These are phyloP conservation scores for Tenthredo amoena DNA, from an alignment of 2,888 invertebrate genomes.

Conservation along the genomic window DNA sequence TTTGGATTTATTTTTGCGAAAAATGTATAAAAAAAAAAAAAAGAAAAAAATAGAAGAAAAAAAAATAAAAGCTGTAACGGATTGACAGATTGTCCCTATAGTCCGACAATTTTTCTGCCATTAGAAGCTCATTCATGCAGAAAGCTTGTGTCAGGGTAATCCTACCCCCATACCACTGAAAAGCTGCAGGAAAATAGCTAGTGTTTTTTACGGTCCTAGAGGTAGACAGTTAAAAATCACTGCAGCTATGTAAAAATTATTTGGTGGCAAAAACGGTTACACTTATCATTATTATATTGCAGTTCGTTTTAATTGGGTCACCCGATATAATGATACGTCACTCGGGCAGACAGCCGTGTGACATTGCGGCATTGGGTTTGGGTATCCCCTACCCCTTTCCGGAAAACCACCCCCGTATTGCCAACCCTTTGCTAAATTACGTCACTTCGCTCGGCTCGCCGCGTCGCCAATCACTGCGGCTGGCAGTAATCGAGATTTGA, in stretches of 20 bases:
- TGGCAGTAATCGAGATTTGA: slow-evolving; percentile 54
- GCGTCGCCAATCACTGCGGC: slow-evolving; percentile 50
- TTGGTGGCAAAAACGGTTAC: background rate
- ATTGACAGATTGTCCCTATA: background rate
- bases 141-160: background rate
- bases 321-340: slow-evolving; percentile 70
- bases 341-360: slow-evolving; percentile 62
- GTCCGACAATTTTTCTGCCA: slow-evolving; percentile 8
- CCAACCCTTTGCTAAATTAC: slow-evolving; percentile 58
- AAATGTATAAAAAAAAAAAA: background rate
- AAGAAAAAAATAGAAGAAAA: background rate
- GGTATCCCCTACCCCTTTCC: background rate
- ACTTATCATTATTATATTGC: background rate
- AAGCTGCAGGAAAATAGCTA: background rate
- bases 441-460: slow-evolving; percentile 50
- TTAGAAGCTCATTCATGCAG: slow-evolving; percentile 26
- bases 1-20: background rate
- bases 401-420: slow-evolving; percentile 18
- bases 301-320: slow-evolving; percentile 70
- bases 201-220: background rate
- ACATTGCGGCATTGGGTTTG: slow-evolving; percentile 18
- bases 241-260: background rate
- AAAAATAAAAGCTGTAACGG: slow-evolving; percentile 3
- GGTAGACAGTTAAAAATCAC: slow-evolving; percentile 38
- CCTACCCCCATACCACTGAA: background rate